phyloP scores from a whole-genome alignment of 92 coral and sea anemone species.

The Parazoanthus darwini region DNA sequence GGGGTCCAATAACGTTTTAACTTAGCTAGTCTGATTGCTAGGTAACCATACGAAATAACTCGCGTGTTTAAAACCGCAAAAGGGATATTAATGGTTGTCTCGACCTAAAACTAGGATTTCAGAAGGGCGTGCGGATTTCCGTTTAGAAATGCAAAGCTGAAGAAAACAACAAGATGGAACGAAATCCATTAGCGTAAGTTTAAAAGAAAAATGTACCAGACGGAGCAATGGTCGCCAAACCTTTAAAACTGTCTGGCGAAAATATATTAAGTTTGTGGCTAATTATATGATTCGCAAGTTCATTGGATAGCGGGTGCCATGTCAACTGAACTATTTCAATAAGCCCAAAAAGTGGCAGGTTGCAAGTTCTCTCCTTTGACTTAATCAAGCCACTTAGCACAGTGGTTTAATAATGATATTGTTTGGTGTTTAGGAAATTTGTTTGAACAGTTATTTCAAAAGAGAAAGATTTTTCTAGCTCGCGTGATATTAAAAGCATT shows the following conservation, averaged over 20 bases:
- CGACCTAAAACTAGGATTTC: not conserved
- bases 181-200: not conserved
- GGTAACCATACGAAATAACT: not conserved
- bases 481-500: conserved; percentile 14
- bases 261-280: conserved; percentile 4
- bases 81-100: not conserved
- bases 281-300: not conserved
- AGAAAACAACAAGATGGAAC: not conserved
- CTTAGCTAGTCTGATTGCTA: not conserved
- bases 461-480: not conserved
- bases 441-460: conserved; percentile 3
- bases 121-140: not conserved
- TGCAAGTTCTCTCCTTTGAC: not conserved
- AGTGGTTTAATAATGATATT: not conserved
- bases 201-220: not conserved
- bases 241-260: not conserved
- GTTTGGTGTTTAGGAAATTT: not conserved
- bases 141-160: not conserved
- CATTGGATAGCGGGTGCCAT: conserved; percentile 12
- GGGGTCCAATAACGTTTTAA: no score
- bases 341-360: not conserved
- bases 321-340: not conserved
- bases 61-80: not conserved
- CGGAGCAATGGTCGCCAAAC: conserved; percentile 9
- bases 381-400: conserved; percentile 15